Evolutionary conservation across 92 coral and sea anemone species (phyloP).

Genomic region (Palythoa caribaeorum): DNA sequence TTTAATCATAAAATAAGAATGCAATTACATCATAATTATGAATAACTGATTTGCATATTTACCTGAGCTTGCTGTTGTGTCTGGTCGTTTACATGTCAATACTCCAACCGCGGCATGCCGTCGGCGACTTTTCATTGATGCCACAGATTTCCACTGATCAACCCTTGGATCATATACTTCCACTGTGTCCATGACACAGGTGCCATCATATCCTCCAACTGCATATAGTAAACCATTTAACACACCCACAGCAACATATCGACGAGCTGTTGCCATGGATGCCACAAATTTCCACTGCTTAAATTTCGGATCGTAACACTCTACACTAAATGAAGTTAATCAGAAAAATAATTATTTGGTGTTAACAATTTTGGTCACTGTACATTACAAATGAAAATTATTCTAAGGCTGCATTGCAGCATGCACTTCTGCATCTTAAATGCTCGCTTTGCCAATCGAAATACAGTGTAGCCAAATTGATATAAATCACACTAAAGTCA

Average conservation of each 20-base stretch:
- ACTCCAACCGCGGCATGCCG: constrained; percentile 89
- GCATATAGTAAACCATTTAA: constrained; percentile 79
- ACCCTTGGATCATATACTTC: constrained; percentile 83
- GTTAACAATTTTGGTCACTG: not conserved
- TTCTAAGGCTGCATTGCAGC: no score
- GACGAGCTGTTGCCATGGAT: constrained; percentile 81
- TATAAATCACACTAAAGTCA: no score
- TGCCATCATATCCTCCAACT: constrained; percentile 92
- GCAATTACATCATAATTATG: not conserved
- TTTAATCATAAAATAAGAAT: not conserved
- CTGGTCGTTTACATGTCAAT: constrained; percentile 54
- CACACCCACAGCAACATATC: constrained; percentile 85
- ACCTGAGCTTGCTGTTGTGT: constrained; percentile 54
- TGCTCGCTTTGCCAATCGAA: no score
- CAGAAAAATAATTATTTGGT: not conserved
- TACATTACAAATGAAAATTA: no score
- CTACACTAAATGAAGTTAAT: constrained; percentile 61
- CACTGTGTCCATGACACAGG: constrained; percentile 77
- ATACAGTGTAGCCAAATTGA: no score
- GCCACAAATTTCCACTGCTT: constrained; percentile 93
- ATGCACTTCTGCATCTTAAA: no score
- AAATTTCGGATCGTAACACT: constrained; percentile 74
- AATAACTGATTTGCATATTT: not conserved
- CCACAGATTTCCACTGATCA: constrained; percentile 82
- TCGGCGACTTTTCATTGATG: constrained; percentile 72